These are phyloP conservation scores for Sebastes dallii DNA, from an alignment of 2,797 vertebrate species.

Conservation along the genomic window DNA sequence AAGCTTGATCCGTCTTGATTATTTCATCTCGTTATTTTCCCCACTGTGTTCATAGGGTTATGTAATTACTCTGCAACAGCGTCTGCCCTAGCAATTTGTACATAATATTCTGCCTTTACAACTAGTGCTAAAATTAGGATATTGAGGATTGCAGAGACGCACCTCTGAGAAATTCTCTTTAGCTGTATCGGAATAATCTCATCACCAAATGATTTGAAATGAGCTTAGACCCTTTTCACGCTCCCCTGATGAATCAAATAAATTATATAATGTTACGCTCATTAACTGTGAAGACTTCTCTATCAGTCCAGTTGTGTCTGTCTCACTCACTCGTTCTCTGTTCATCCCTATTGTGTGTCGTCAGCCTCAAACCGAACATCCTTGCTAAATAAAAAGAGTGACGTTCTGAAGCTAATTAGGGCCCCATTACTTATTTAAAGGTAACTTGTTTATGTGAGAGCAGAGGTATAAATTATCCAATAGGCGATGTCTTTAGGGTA, in stretches of 20 bases:
- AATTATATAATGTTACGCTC: constrained; percentile 10
- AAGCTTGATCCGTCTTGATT: constrained; percentile 20
- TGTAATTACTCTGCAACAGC: constrained; percentile 17
- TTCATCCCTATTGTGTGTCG: constrained; percentile 9
- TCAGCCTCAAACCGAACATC: constrained; percentile 37
- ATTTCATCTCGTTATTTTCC: constrained; percentile 15
- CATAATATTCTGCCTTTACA: neutral
- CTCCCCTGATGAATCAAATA: constrained; percentile 4
- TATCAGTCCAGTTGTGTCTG: neutral
- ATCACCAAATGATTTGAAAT: constrained; percentile 19
- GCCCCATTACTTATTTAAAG: constrained; percentile 79
- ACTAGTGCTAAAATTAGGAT: constrained; percentile 13
- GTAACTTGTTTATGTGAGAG: constrained; percentile 77
- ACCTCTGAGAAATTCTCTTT: neutral
- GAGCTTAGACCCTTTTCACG: neutral
- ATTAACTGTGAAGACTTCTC: constrained; percentile 14
- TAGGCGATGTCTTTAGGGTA: constrained; percentile 67
- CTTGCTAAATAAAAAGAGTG: constrained; percentile 36
- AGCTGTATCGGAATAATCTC: constrained; percentile 14
- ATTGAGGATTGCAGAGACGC: neutral
- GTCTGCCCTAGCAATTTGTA: neutral
- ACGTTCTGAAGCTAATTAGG: constrained; percentile 68
- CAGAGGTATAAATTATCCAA: constrained; percentile 78
- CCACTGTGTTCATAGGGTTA: constrained; percentile 1
- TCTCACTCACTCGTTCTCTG: neutral